A percentile compares a stretch with the other conserved stretches of the same genome.
phyloP scores from a whole-genome alignment of 2,113 vertebrate species.

The Leuciscus idus region DNA sequence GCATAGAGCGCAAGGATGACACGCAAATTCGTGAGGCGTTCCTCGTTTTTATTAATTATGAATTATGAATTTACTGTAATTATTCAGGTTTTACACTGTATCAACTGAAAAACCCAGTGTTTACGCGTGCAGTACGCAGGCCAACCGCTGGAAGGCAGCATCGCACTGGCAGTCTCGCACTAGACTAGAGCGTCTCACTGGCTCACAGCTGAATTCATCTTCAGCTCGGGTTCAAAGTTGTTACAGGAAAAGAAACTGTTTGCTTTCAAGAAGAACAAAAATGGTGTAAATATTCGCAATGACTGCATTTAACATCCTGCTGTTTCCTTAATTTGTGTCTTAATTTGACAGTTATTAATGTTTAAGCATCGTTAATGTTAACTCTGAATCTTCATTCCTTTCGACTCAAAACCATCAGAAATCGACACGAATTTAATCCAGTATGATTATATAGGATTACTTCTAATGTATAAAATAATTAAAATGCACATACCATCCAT shows the following conservation, averaged over 20 bases:
- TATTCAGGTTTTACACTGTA: neutral
- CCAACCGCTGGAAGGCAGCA: neutral
- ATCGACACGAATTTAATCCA: neutral
- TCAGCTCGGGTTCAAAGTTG: neutral
- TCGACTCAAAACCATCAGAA: neutral
- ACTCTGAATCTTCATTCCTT: neutral
- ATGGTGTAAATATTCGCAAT: neutral
- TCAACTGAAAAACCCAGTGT: neutral
- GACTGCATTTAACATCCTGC: neutral
- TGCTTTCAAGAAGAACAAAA: neutral
- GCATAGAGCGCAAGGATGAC: slow-evolving; percentile 39
- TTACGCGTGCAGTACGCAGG: neutral
- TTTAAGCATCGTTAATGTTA: neutral
- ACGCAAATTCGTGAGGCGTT: slow-evolving; percentile 56
- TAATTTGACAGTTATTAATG: neutral
- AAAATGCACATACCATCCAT: too few relatives aligned
- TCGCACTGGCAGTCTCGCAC: too few relatives aligned
- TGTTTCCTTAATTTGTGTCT: neutral
- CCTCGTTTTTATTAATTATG: slow-evolving; percentile 15
- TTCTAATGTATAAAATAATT: neutral
- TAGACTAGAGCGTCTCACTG: neutral
- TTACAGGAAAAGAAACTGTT: neutral
- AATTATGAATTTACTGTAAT: neutral
- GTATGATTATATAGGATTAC: too few relatives aligned
- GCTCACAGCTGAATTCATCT: neutral